phyloP scores from a whole-genome alignment of 1,140 invertebrate species.

The Agrilus planipennis region DNA sequence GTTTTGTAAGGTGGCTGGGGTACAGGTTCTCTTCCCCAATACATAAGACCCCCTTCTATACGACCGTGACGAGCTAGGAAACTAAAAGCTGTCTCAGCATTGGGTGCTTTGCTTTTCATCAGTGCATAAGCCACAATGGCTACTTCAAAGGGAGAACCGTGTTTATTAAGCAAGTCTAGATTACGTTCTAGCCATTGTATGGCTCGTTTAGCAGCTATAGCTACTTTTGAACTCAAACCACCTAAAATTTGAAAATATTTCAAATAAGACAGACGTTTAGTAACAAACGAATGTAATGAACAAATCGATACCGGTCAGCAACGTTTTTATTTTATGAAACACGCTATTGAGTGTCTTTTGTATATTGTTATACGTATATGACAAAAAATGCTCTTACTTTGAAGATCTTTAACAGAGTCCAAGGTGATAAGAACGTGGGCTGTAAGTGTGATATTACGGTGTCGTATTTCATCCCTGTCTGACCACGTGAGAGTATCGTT shows the following conservation, averaged over 20 bases:
- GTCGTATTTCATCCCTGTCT: constrained; percentile 37
- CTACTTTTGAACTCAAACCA: constrained; percentile 57
- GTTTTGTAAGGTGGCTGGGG: constrained; percentile 69
- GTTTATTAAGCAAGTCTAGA: constrained; percentile 50
- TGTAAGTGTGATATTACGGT: constrained; percentile 73
- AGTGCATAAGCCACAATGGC: constrained; percentile 82
- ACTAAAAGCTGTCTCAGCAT: constrained; percentile 70
- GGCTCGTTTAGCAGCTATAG: constrained; percentile 55
- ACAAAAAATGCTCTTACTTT: constrained; percentile 42
- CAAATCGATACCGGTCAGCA: not conserved
- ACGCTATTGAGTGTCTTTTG: not conserved
- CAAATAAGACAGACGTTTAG: too few species aligned
- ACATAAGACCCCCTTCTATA: constrained; percentile 63
- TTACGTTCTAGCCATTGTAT: constrained; percentile 75
- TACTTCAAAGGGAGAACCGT: constrained; percentile 68
- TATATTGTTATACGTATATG: not conserved
- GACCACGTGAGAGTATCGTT: constrained; percentile 54
- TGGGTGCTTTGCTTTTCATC: constrained; percentile 62
- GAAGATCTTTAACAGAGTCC: constrained; percentile 69
- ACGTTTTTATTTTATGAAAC: not conserved
- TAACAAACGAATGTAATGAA: too few species aligned
- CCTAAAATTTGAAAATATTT: too few species aligned
- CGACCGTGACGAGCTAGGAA: constrained; percentile 52
- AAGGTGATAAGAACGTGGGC: constrained; percentile 81
- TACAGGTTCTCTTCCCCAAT: constrained; percentile 70